Base-by-base conservation (phyloP, 2,888 invertebrate genomes). In the Drosophila mulleri region DNA sequence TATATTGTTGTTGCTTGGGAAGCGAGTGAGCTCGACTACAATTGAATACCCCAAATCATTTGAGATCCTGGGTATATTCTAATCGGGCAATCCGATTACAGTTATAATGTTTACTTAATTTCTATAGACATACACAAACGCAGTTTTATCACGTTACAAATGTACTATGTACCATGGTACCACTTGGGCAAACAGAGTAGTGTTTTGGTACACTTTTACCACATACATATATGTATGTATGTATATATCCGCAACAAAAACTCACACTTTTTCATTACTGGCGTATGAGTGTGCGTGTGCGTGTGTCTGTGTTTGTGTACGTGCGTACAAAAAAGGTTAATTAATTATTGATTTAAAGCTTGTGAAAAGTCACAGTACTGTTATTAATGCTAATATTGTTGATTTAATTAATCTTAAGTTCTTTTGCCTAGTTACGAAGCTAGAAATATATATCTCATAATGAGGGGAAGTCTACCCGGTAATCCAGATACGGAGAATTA, bases 311-410 rank as follows among this genome's bases (percentile, higher is more conserved):
- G 29, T 39, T 32, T 32, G 32, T 11, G 32, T 32, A 11, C 32
- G 9, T 32, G 32, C 11, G 32, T 50, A 23, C 42, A 57, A 52
- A 58, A 61, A 50, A 20, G 45, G 54, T 58, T 61, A 61, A 73
- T 62, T 73, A 73, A 73, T 67, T 53, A 73, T 61, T 47, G 72
- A 42, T 20, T 57, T 47, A 32, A n/a, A 53, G 62, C 18, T 29
- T 41, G 14, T 14, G 37, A 37, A 14, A 14, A 37, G 6, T 37
- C 37, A 37, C 37, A 37, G 37, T 37, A 37, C 5, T 37, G 37
- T 7, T 16, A 39, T 39, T 39, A 39, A 7, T 37, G 37, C 14
- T 16, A 26, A 26, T 26, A 26, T 14, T 39, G 37, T 39, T 39
- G 37, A 39, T 39, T 39, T 39, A 16, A 39, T 37, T 37, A 37